Conservation (phyloP, 2,113 vertebrate species). For the Serilophus lunatus region DNA sequence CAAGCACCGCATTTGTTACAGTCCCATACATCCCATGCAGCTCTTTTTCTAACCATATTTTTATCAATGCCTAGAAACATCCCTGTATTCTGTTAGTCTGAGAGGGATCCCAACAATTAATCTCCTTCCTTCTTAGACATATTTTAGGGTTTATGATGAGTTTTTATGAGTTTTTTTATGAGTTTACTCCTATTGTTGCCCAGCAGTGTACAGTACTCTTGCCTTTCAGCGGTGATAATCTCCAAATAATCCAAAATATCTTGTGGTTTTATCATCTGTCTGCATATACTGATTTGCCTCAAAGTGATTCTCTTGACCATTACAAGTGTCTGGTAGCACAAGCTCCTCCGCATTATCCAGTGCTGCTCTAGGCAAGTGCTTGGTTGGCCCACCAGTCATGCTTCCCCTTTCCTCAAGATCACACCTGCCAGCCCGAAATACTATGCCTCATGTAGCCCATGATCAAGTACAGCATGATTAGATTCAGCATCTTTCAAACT, state of each 20-base stretch:
- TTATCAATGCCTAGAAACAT: background rate
- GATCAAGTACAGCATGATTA: background rate
- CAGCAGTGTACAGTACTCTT: background rate
- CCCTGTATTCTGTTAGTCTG: background rate
- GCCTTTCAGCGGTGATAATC: background rate
- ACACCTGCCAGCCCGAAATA: background rate
- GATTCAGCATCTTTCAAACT: background rate
- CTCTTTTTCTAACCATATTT: background rate
- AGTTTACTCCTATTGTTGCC: background rate
- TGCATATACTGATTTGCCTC: background rate
- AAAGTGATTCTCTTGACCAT: background rate
- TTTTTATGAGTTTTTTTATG: too few species aligned
- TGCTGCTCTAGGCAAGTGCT: background rate
- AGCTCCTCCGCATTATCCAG: background rate
- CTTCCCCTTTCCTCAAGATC: background rate
- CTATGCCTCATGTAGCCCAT: accelerated
- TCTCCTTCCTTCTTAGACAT: background rate
- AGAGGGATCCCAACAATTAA: background rate
- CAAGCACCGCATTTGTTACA: background rate
- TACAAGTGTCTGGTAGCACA: background rate
- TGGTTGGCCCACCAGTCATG: background rate
- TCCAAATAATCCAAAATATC: background rate
- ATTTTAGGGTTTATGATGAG: background rate
- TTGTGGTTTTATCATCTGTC: constrained; percentile 9
- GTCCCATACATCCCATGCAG: background rate